These are phyloP conservation scores for Pterocles burchelli DNA, from an alignment of 2,113 vertebrate genomes.

Conservation along the genomic window DNA sequence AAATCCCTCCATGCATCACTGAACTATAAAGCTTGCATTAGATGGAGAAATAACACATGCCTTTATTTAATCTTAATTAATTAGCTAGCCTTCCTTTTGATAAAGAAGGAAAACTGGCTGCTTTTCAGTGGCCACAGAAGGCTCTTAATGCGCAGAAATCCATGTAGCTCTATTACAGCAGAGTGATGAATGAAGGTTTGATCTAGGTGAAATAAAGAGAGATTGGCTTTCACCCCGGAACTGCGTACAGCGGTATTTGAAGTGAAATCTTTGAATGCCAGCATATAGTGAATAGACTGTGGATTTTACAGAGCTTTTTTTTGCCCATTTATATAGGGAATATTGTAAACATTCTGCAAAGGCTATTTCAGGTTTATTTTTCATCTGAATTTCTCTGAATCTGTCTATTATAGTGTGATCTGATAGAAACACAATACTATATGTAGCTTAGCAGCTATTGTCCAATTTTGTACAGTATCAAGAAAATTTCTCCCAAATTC, in stretches of 20 bases:
- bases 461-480: neutral
- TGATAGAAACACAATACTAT: neutral
- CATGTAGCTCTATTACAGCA: neutral
- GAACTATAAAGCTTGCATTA: neutral
- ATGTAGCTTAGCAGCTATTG: neutral
- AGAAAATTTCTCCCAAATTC: neutral
- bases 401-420: neutral
- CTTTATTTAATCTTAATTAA: conserved; percentile 12
- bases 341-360: neutral
- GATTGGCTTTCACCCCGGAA: conserved; percentile 26
- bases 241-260: neutral
- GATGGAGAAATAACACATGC: neutral
- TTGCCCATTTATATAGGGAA: neutral
- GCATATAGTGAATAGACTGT: neutral
- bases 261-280: neutral
- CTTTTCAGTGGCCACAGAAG: conserved; percentile 10
- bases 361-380: conserved; percentile 32
- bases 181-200: neutral
- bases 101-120: neutral
- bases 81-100: neutral
- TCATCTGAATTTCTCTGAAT: neutral
- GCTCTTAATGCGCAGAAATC: neutral
- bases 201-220: neutral
- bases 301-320: neutral
- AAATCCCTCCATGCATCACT: neutral